Percentiles rank a stretch among this genome's conserved stretches.
phyloP scores from a whole-genome alignment of 2,888 invertebrate species.

The Drosophila subsilvestris region DNA sequence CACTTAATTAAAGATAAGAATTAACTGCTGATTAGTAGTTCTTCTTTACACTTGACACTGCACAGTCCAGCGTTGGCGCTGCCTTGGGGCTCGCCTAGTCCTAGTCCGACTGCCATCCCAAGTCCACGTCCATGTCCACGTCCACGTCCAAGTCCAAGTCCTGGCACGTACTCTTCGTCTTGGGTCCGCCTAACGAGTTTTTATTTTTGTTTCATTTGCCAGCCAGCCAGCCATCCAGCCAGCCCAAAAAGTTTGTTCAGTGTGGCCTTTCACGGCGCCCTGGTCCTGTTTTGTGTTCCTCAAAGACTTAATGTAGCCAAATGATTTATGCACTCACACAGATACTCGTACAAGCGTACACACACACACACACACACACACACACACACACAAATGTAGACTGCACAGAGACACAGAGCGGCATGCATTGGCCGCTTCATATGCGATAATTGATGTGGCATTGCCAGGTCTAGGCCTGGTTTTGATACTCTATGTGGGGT shows the following conservation, averaged over 20 bases:
- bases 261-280: neutral
- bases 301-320: slow-evolving; percentile 60
- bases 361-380: neutral
- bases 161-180: slow-evolving; percentile 64
- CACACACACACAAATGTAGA: neutral
- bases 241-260: slow-evolving; percentile 57
- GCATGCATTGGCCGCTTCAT: slow-evolving; percentile 46
- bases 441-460: slow-evolving; percentile 72
- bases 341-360: neutral
- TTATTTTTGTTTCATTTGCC: slow-evolving; percentile 68
- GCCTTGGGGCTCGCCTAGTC: slow-evolving; percentile 15
- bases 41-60: slow-evolving; percentile 80
- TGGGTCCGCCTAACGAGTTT: slow-evolving; percentile 70
- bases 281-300: slow-evolving; percentile 11
- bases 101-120: slow-evolving; percentile 19
- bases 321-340: slow-evolving; percentile 78
- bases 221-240: slow-evolving; percentile 24
- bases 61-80: slow-evolving; percentile 30
- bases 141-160: slow-evolving; percentile 50
- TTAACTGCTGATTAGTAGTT: slow-evolving; percentile 83
- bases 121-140: slow-evolving; percentile 18
- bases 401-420: neutral
- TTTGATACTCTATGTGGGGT: slow-evolving; percentile 3
- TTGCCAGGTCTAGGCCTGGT: slow-evolving; percentile 32
- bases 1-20: slow-evolving; percentile 84